phyloP scores from a whole-genome alignment of 2,113 vertebrate genomes.

The Cebus imitator region DNA sequence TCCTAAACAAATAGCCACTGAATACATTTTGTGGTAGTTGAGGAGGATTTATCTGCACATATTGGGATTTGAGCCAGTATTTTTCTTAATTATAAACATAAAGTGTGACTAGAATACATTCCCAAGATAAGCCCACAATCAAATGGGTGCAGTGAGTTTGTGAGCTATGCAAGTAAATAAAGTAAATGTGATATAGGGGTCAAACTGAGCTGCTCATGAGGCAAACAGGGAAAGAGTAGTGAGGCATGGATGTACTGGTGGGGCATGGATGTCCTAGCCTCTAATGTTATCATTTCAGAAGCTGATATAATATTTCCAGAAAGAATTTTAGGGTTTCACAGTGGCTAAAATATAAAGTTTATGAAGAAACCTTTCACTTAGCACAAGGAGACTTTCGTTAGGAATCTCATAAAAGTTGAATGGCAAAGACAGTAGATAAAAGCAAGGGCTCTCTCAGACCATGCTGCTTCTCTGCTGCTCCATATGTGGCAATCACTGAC shows the following conservation, averaged over 20 bases:
- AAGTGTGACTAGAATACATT: slow-evolving; percentile 75
- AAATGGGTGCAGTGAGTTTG: slow-evolving; percentile 65
- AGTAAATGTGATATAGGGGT: slow-evolving; percentile 34
- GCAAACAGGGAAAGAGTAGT: not conserved
- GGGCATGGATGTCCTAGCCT: no score
- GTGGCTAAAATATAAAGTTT: not conserved
- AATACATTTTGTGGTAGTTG: slow-evolving; percentile 54
- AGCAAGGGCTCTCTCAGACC: not conserved
- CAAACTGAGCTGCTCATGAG: not conserved
- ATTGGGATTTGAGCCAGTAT: slow-evolving; percentile 70
- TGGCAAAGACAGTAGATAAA: not conserved
- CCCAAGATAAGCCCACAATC: slow-evolving; percentile 60
- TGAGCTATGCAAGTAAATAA: slow-evolving; percentile 66
- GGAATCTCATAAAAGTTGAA: not conserved
- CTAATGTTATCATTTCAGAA: not conserved
- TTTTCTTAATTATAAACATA: slow-evolving; percentile 78
- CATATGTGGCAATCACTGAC: not conserved
- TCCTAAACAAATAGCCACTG: slow-evolving; percentile 58
- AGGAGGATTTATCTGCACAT: slow-evolving; percentile 55
- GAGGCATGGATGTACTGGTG: not conserved
- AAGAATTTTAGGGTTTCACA: not conserved
- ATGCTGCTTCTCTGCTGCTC: not conserved
- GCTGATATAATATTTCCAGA: not conserved
- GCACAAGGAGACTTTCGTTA: not conserved
- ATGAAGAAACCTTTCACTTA: not conserved